Evolutionary conservation across 2,113 vertebrate genomes (phyloP).

Genomic region (Vulpes lagopus): DNA sequence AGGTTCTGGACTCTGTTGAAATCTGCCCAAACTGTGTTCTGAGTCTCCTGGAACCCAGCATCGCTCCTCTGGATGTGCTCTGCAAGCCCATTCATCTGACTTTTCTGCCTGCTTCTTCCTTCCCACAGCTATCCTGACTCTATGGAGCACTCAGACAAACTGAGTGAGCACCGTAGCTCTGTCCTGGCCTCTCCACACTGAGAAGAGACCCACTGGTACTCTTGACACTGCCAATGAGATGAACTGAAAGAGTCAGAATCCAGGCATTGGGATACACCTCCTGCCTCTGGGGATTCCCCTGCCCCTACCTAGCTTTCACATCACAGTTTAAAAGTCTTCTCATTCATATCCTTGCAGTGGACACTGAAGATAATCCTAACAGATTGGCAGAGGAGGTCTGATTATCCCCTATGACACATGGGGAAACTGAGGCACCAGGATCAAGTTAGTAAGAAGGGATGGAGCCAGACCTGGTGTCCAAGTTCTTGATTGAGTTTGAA

Average conservation of each 20-base stretch:
- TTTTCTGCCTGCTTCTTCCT: neutral
- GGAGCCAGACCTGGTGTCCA: neutral
- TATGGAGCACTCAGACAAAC: neutral
- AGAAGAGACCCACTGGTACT: neutral
- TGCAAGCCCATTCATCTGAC: accelerated
- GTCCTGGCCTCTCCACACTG: neutral
- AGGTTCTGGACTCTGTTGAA: neutral
- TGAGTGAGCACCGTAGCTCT: neutral
- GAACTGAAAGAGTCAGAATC: neutral
- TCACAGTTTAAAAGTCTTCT: neutral
- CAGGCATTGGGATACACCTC: neutral
- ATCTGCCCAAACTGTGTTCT: neutral
- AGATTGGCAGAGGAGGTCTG: neutral
- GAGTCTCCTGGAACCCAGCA: neutral
- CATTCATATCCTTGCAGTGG: neutral
- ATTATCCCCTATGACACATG: neutral
- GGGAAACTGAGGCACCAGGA: neutral
- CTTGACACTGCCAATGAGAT: neutral
- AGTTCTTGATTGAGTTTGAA: neutral
- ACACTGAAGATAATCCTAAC: neutral
- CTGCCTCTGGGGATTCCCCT: neutral
- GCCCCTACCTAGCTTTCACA: neutral
- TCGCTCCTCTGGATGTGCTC: accelerated
- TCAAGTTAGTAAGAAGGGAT: neutral
- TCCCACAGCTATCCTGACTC: neutral